Evolutionary conservation across 2,888 invertebrate genomes (phyloP).

Genomic region (Panzeria rudis): DNA sequence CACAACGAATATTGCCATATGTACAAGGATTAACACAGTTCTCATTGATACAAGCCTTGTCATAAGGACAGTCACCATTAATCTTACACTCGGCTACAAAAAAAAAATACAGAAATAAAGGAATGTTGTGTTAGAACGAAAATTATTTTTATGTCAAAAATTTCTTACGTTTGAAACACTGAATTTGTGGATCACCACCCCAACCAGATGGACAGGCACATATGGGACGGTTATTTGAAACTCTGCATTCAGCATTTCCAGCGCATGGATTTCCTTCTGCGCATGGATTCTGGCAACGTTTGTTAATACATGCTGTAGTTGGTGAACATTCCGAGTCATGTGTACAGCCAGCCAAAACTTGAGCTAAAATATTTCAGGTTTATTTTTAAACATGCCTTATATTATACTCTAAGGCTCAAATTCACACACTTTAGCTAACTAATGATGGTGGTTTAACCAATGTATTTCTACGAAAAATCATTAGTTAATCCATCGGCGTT

Average conservation of each 20-base stretch:
- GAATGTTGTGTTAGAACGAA: not conserved
- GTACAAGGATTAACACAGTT: slow-evolving; percentile 92
- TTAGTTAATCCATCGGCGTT: too few species aligned
- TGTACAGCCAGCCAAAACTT: slow-evolving; percentile 87
- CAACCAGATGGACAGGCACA: slow-evolving; percentile 94
- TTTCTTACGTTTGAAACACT: slow-evolving; percentile 93
- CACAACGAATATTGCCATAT: slow-evolving; percentile 88
- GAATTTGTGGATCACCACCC: slow-evolving; percentile 93
- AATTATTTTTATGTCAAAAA: not conserved
- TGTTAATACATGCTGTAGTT: slow-evolving; percentile 91
- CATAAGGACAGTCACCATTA: slow-evolving; percentile 92
- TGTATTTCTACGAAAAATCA: too few species aligned
- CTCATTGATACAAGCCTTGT: slow-evolving; percentile 91
- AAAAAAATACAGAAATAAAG: not conserved
- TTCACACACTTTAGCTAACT: too few species aligned
- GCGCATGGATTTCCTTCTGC: slow-evolving; percentile 91
- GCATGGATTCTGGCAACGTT: slow-evolving; percentile 93
- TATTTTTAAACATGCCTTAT: too few species aligned
- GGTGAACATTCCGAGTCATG: slow-evolving; percentile 90
- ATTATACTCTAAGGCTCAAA: too few species aligned
- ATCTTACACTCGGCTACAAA: slow-evolving; percentile 90
- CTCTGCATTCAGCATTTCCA: slow-evolving; percentile 90
- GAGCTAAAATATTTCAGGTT: slow-evolving; percentile 72
- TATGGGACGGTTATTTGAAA: slow-evolving; percentile 90
- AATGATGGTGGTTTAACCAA: too few species aligned